Evolutionary conservation across 2,797 vertebrate species (phyloP), one percentile per base, ranked within the genome.

Genomic region (Rhinogobio ventralis): DNA sequence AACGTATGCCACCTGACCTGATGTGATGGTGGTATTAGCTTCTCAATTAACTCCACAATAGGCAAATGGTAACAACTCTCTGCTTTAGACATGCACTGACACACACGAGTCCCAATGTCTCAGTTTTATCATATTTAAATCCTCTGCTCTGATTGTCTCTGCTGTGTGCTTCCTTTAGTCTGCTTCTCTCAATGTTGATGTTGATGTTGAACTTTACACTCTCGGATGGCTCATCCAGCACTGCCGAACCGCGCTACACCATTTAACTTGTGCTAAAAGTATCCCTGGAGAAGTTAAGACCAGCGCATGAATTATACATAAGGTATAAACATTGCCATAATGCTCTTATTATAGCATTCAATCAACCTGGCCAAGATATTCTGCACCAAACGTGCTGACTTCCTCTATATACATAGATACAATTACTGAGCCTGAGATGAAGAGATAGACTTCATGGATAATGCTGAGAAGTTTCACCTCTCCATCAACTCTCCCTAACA

Each of bases 241-340:
- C 39, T 3, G 33, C 8, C 4, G 7, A 79, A 84, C 55, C 28
- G 72, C 2, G 11, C 67, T 71, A 62, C n/a, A 15, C 20, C 28
- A 30, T 75, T 80, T 84, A 49, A 86, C 84, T 75, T 66, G 67
- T 23, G 20, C 78, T 89, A 69, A 86, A 87, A 86, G 79, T 78
- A 87, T 53, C 84, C 79, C 82, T 80, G 82, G 82, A 89, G 82
- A 86, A 89, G 75, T 39, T 71, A 81, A 72, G 85, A 81, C 66
- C 71, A 53, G 68, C 0, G 13, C 82, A 82, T 89, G 88, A 87
- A 89, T 89, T 80, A 89, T 86, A n/a, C 82, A 89, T 85, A 53
- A 86, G 86, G 75, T 72, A 78, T 86, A 88, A 88, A 88, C 85
- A 87, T 45, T 72, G 76, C 80, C 66, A 82, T 88, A 85, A 86